These are phyloP conservation scores for Styela clava DNA, from an alignment of 23 tunicate genomes.

Conservation along the genomic window DNA sequence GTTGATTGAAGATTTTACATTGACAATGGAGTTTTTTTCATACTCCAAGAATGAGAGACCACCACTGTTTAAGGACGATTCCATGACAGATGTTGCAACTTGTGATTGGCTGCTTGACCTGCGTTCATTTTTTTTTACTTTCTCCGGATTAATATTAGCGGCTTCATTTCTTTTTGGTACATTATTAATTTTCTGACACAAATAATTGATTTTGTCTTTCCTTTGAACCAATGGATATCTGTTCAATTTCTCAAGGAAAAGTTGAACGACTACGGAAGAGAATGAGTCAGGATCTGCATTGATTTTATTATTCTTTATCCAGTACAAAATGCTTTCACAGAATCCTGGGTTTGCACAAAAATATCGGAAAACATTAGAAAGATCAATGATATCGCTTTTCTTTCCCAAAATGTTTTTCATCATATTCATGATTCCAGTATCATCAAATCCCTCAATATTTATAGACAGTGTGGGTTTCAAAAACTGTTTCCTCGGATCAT, in stretches of 20 bases:
- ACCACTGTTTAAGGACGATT: background rate
- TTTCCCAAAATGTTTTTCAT: background rate
- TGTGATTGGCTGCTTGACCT: background rate
- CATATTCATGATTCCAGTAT: background rate
- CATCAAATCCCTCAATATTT: background rate
- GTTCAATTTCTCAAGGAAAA: background rate
- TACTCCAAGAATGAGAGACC: background rate
- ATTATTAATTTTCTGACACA: background rate
- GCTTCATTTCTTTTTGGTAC: background rate
- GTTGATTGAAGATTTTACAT: background rate
- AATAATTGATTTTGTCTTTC: background rate
- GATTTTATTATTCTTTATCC: background rate
- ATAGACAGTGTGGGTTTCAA: background rate
- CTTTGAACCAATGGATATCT: background rate
- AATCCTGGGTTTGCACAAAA: conserved; percentile 1
- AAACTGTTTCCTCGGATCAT: background rate
- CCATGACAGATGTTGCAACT: background rate
- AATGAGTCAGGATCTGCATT: background rate
- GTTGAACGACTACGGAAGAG: background rate
- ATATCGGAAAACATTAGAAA: background rate
- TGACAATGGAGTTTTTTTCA: background rate
- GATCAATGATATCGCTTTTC: background rate
- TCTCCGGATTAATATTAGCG: background rate
- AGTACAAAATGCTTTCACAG: background rate
- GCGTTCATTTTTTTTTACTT: background rate